Percentiles rank a stretch among this genome's conserved stretches.
phyloP scores from a whole-genome alignment of 2,888 invertebrate species.

The Nasonovia ribisnigri region DNA sequence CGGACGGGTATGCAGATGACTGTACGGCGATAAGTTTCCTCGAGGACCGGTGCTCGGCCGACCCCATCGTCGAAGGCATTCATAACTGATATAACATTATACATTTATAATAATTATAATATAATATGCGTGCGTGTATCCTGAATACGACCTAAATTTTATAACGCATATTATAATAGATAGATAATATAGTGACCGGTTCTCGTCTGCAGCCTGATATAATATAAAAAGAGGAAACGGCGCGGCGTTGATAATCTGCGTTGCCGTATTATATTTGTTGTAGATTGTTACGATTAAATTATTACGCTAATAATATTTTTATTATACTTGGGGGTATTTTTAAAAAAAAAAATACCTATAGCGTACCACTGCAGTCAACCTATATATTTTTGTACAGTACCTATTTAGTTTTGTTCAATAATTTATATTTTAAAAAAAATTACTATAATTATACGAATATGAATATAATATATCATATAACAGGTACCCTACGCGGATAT shows the following conservation, averaged over 20 bases:
- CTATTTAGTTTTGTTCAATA: neutral
- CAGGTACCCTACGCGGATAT: no score
- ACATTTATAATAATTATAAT: neutral
- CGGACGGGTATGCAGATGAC: constrained; percentile 42
- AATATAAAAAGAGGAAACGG: neutral
- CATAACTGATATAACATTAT: neutral
- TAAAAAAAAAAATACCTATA: neutral
- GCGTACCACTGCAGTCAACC: neutral
- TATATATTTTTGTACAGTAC: neutral
- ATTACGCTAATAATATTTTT: neutral
- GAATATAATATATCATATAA: neutral
- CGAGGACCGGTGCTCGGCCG: constrained; percentile 5
- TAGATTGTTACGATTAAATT: neutral
- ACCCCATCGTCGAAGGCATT: constrained; percentile 8
- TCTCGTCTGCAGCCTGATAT: neutral
- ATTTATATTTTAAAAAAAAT: neutral
- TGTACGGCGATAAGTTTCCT: neutral
- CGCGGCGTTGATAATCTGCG: neutral
- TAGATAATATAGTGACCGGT: neutral
- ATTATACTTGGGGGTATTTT: neutral
- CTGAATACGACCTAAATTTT: constrained; percentile 51
- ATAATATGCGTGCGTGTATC: neutral
- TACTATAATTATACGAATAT: neutral
- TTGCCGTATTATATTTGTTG: neutral
- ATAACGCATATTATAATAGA: neutral